Evolutionary conservation across 1,140 invertebrate genomes (phyloP).

Genomic region (Drosophila erecta): DNA sequence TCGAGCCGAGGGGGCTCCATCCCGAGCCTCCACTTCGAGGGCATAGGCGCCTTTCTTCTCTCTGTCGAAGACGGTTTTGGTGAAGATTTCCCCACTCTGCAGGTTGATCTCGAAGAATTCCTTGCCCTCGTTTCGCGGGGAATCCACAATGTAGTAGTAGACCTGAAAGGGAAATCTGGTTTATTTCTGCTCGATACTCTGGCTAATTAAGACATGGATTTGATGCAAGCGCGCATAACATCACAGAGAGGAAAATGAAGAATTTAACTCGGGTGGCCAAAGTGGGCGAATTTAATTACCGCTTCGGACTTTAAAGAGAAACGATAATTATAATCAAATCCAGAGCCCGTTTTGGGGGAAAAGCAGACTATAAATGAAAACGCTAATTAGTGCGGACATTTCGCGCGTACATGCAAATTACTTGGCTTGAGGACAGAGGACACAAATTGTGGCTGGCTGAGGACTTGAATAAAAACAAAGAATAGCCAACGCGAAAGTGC

Average conservation of each 20-base stretch:
- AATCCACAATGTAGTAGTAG: conserved; percentile 96
- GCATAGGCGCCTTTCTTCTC: conserved; percentile 98
- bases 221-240: conserved; percentile 12
- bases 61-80: conserved; percentile 96
- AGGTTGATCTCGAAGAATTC: conserved; percentile 97
- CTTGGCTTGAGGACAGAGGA: conserved; percentile 74
- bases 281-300: conserved; percentile 49
- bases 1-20: conserved; percentile 95
- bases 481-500: conserved; percentile 51
- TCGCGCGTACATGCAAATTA: conserved; percentile 76
- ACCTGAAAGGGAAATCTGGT: conserved; percentile 86
- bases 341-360: conserved; percentile 19
- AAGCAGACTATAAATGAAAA: conserved; percentile 58
- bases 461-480: conserved; percentile 14
- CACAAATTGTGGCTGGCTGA: conserved; percentile 55
- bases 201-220: conserved; percentile 40
- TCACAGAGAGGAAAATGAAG: conserved; percentile 35
- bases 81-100: conserved; percentile 97
- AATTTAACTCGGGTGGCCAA: conserved; percentile 29
- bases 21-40: conserved; percentile 95
- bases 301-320: conserved; percentile 58
- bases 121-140: conserved; percentile 94
- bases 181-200: conserved; percentile 26
- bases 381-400: conserved; percentile 79
- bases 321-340: conserved; percentile 69